Conservation (phyloP, 2,113 vertebrate genomes). For the Lampris megalopsis region DNA sequence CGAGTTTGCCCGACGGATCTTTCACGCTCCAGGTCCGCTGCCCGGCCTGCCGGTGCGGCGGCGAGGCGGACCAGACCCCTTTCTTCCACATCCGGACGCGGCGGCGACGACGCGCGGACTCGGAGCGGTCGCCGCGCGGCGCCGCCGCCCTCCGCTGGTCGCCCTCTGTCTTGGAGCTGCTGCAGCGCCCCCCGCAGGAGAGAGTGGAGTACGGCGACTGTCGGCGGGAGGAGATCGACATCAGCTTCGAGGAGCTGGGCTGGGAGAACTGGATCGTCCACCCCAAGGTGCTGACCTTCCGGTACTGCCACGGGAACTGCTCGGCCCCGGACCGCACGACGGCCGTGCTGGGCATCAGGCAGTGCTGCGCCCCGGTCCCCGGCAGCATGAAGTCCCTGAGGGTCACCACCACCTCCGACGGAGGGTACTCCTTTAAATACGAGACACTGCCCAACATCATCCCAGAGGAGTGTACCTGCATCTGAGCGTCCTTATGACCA, state of each 20-base stretch:
- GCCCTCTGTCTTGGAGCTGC: constrained; percentile 79
- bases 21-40: constrained; percentile 88
- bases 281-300: constrained; percentile 88
- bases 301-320: constrained; percentile 92
- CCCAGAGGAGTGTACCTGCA: constrained; percentile 90
- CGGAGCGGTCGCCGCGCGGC: constrained; percentile 65
- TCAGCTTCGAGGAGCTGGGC: constrained; percentile 92
- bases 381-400: constrained; percentile 89
- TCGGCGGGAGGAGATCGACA: constrained; percentile 84
- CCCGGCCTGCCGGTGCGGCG: constrained; percentile 79
- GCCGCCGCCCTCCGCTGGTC: constrained; percentile 86
- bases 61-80: constrained; percentile 81
- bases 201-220: constrained; percentile 79
- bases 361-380: constrained; percentile 90
- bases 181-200: constrained; percentile 84
- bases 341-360: constrained; percentile 81
- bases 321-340: constrained; percentile 71
- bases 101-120: constrained; percentile 42
- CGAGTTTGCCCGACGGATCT: constrained; percentile 66
- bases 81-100: constrained; percentile 83
- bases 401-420: constrained; percentile 91
- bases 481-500: constrained; percentile 66
- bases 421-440: constrained; percentile 91
- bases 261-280: constrained; percentile 95
- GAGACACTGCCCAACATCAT: constrained; percentile 93